These are phyloP conservation scores for Sebastolobus alascanus DNA, from an alignment of 2,797 vertebrate genomes.

Conservation along the genomic window DNA sequence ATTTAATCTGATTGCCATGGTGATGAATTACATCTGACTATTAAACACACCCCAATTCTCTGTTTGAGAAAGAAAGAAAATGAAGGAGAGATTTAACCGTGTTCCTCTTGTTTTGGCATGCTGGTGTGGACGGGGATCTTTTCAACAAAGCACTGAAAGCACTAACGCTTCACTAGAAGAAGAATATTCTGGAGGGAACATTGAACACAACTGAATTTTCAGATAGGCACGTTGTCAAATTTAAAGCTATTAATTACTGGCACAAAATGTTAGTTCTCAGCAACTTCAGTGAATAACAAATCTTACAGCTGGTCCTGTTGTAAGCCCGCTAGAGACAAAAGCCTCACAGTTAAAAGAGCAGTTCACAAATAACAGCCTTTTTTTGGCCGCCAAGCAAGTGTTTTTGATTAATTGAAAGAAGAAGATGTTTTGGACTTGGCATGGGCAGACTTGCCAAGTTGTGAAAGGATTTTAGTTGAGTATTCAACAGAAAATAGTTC, in stretches of 20 bases:
- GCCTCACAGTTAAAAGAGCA: constrained; percentile 17
- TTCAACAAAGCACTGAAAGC: not conserved
- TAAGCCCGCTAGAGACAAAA: constrained; percentile 34
- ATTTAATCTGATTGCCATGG: no score
- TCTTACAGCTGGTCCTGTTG: constrained; percentile 3
- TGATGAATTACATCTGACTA: no score
- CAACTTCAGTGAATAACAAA: constrained; percentile 8
- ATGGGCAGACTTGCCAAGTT: constrained; percentile 41
- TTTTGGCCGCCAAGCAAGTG: constrained; percentile 22
- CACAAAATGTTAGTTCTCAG: constrained; percentile 8
- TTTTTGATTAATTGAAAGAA: constrained; percentile 48
- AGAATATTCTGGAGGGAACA: not conserved
- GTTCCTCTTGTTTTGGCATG: not conserved
- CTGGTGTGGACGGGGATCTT: not conserved
- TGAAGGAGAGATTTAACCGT: not conserved
- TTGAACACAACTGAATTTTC: not conserved
- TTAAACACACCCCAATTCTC: no score
- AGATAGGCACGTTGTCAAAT: constrained; percentile 2
- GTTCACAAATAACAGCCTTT: constrained; percentile 42
- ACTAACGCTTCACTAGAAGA: not conserved
- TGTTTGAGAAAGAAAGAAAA: not conserved
- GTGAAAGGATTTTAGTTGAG: constrained; percentile 59
- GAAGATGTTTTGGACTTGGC: constrained; percentile 38
- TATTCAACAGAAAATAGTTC: constrained; percentile 47
- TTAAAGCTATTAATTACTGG: constrained; percentile 12